Base-by-base conservation (phyloP, 2,888 invertebrate genomes). In the Busseola fusca region DNA sequence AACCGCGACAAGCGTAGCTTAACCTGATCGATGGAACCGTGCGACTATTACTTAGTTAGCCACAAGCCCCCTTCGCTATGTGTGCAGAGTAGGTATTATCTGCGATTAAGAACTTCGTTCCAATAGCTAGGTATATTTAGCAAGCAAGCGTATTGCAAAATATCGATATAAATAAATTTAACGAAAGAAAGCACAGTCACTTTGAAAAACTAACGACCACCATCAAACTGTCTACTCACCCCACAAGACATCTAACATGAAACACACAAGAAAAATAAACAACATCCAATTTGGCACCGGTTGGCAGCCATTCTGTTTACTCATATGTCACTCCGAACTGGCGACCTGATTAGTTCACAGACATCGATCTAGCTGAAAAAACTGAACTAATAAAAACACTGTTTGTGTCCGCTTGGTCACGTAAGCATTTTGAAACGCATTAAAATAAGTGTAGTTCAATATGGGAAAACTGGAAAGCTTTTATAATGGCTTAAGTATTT, bases 251-350 rank as follows among this genome's bases (percentile, higher is more conserved):
- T 40, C 34, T 54, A 64, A 27, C 48, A 45, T n/a, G 56, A 45
- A 56, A 45, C 12, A 37, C 50, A 34, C 27, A 77, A 77, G 62
- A 78, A 65, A 74, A 83, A 82, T 52, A 83, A 81, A 83, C 60
- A 59, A 50, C 50, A 59, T 59, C 70, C 62, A 78, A 78, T 72
- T 80, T 64, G 57, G 72, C 77, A 56, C 52, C 67, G 37, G 54
- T 72, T 80, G 83, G 73, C 81, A 74, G 34, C 71, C 56, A 57
- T 5, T 40, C 18, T 82, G 81, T 82, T 81, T 82, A 83, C 59
- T 57, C 78, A 81, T 59, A 48, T 81, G 84, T 83, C 84, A 83
- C 64, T 70, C 66, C 12, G n/a, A 62, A 60, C 74, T 63, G 54
- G 58, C 81, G 82, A 78, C 84, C 78, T 69, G 69, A 21, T 71